Percentiles rank a stretch among this genome's conserved stretches.
Conservation (phyloP, 2,888 invertebrate genomes). For the Lepidocyrtinus sp. region DNA sequence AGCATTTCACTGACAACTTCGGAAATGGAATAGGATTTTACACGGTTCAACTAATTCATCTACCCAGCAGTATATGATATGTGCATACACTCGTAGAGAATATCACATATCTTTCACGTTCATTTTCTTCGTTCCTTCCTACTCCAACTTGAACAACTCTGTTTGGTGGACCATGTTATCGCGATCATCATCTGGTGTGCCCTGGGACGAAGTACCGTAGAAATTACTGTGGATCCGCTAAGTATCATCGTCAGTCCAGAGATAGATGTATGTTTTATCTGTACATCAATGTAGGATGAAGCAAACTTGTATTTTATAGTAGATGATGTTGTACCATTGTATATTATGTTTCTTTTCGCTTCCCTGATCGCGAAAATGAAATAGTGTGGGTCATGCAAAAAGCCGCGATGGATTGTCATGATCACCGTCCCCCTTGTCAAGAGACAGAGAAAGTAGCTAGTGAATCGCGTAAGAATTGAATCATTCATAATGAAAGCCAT, state of each 20-base stretch:
- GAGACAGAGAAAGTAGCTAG: not conserved
- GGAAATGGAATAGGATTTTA: slow-evolving; percentile 38
- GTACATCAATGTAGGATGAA: not conserved
- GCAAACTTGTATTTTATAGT: slow-evolving; percentile 7
- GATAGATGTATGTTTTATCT: too few relatives aligned
- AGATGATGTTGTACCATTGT: not conserved
- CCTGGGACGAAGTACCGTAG: not conserved
- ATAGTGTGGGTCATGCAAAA: slow-evolving; percentile 16
- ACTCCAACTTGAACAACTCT: not conserved
- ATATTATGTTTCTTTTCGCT: slow-evolving; percentile 3
- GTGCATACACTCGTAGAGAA: not conserved
- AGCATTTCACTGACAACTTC: slow-evolving; percentile 29
- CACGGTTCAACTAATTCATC: slow-evolving; percentile 28
- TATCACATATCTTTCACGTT: slow-evolving; percentile 8
- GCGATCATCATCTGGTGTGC: not conserved
- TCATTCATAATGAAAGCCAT: slow-evolving; percentile 14
- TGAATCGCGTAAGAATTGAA: not conserved
- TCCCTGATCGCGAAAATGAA: slow-evolving; percentile 29
- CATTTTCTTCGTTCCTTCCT: not conserved
- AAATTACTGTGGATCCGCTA: slow-evolving; percentile 1
- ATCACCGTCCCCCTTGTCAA: slow-evolving; percentile 3
- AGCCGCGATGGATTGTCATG: not conserved
- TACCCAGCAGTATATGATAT: not conserved
- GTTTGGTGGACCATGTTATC: not conserved
- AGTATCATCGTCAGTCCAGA: not conserved